Evolutionary conservation across 2,797 vertebrate genomes (phyloP), one percentile per base, ranked within the genome.

Genomic region (Micropoecilia bifurca): DNA sequence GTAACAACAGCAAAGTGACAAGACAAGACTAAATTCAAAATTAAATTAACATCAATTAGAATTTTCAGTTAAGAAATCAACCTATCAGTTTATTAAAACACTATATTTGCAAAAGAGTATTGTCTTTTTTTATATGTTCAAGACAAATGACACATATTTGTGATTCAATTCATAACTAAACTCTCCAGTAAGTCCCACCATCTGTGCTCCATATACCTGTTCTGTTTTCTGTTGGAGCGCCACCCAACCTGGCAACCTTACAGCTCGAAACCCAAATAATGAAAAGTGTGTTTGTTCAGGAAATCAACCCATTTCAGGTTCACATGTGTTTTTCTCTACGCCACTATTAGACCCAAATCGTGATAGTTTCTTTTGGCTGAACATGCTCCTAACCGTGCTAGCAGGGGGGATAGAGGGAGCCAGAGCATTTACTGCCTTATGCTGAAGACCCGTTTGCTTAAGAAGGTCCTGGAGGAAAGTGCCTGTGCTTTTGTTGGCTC

Each of bases 181-280:
- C 71, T 87, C 79, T 30, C 83, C 90, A 88, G 89, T 92, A 91
- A 91, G 90, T 90, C 82, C 74, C 33, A 16, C 92, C 92, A 93
- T 93, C 91, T 93, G 92, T 92, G 90, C 88, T 88, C 84, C 87
- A 79, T 87, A 90, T 82, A 91, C 77, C 89, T 59, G 72, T 79
- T 88, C 78, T 82, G 81, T 79, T 79, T 82, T 87, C 89, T 84
- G 75, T 87, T 91, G 88, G 90, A 93, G 80, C 84, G 41, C 77
- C 80, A 28, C 87, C 72, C 78, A 36, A 81, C 80, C 89, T 92
- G 91, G 91, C 90, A 93, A 73, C 83, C 82, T 75, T 36, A 82
- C 91, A 88, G 71, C 63, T 77, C 46, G 2, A 85, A 91, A 87
- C 80, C 85, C 85, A 86, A 90, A 87, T 89, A 88, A 89, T 83